Evolutionary conservation across 1,140 invertebrate species (phyloP).

Genomic region (Homarus americanus): DNA sequence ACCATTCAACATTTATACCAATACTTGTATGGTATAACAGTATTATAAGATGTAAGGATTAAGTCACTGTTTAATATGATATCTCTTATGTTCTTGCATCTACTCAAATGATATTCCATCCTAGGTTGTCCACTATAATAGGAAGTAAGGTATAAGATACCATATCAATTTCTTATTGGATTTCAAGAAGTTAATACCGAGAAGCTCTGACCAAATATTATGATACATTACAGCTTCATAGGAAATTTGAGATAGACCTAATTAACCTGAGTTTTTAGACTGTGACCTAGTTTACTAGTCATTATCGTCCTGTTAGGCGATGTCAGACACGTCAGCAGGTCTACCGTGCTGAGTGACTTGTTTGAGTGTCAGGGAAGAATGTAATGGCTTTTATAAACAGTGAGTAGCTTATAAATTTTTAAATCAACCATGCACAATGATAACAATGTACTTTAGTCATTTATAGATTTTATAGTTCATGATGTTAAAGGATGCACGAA

Average conservation of each 20-base stretch:
- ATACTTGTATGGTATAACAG: background rate
- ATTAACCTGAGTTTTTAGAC: background rate
- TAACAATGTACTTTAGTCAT: constrained; percentile 1
- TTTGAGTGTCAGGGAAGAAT: constrained; percentile 14
- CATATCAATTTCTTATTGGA: background rate
- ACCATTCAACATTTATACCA: background rate
- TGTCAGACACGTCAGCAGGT: background rate
- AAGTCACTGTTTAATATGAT: background rate
- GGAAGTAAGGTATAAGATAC: background rate
- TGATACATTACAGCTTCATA: background rate
- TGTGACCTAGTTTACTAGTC: constrained; percentile 27
- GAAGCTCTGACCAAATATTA: background rate
- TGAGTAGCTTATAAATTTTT: constrained; percentile 12
- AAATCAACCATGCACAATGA: constrained; percentile 12
- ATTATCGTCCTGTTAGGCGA: constrained; percentile 11
- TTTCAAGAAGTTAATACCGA: background rate
- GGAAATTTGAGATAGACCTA: background rate
- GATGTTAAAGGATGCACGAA: constrained; percentile 21
- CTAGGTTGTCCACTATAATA: background rate
- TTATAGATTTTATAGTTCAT: constrained; percentile 36
- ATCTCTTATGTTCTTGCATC: background rate
- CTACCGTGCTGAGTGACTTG: background rate
- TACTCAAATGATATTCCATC: background rate
- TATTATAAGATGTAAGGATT: background rate
- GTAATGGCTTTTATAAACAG: constrained; percentile 32